Base-by-base conservation (phyloP, 2,797 vertebrate genomes). In the Champsocephalus esox region DNA sequence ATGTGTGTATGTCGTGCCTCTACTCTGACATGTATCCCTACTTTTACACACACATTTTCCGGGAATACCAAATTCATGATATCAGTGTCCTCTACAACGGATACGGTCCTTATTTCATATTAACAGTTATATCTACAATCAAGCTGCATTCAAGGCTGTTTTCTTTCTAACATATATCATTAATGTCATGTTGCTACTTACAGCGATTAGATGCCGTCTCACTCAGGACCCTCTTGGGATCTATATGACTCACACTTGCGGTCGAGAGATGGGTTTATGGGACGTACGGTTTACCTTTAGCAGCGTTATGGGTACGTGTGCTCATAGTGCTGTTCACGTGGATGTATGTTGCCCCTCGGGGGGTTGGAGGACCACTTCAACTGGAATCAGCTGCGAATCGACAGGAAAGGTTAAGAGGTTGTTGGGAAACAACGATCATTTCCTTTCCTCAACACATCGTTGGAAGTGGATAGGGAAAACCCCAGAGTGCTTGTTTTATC, bases 141-240 rank as follows among this genome's bases (percentile, higher is more conserved):
- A 43, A 64, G 51, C 52, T 48, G 19, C n/a, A 8, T 48, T 12
- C 62, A 66, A 68, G 64, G 76, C 57, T 45, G 17, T 24, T 19
- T 3, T 19, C 34, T 28, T 28, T 38, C 34, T 9, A 38, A 57
- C 16, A 0, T 3, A 3, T 32, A 59, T 50, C 38, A 24, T 28
- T 28, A 28, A 16, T 46, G 1, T 34, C 12, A 34, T 59, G 13
- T 7, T 54, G 48, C 11, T 24, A 1, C 19, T 56, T 10, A 9
- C 14, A 54, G 12, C 9, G 43, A 46, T 8, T 38, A 13, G 28
- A 19, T 16, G 7, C 34, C 34, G 8, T 9, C 34, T 5, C 24
- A 19, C 11, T 14, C 14, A 46, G 9, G 21, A 28, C 44, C 16
- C 58, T 48, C 5, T 10, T 1, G 34, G 28, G 45, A 63, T 0